Evolutionary conservation across 1,140 invertebrate species (phyloP), one percentile per base, ranked within the genome.

Genomic region (Bombus confusus): DNA sequence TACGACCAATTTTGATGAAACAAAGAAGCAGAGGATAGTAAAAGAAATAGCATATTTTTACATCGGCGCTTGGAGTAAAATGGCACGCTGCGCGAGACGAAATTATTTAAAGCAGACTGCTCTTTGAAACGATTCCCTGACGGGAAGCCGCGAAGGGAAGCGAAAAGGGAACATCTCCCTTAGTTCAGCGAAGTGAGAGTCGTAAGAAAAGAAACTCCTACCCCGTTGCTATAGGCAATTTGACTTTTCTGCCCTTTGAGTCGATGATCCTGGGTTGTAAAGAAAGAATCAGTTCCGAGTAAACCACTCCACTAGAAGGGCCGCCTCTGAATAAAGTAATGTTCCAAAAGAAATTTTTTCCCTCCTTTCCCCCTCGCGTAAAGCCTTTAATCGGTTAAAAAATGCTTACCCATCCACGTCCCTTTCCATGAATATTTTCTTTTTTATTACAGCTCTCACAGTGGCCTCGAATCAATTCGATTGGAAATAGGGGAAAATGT

Each of bases 51-150:
- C 39, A 28, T 28, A n/a, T 25, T 76, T 64, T 86, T 74, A 79
- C 68, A 87, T 74, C 87, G 73, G 74, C 66, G 62, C 43, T 57
- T 59, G 52, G 59, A 80, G 86, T 89, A 88, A 89, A 89, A 89
- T 86, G 75, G 47, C 59, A 62, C 87, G 87, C n/a, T 43, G 74
- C 77, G 13, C 59, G 39, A 68, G 59, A 76, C 80, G 76, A 86
- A 90, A 90, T 89, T 89, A 90, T 90, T 89, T 90, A 83, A 90
- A 80, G 66, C 41, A 64, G 78, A 89, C 79, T 76, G 47, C 75
- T 43, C 71, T 79, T 86, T 80, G 84, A 83, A 72, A 78, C 59
- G 22, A 47, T 66, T 64, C 62, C 78, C 34, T 31, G 25, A 25
- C 77, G 6, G 37, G 39, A 62, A 75, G 64, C 66, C 47, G 37